A percentile compares a stretch with the other conserved stretches of the same genome.
Evolutionary conservation across 2,113 vertebrate species (phyloP).

Genomic region (Neotoma lepida): DNA sequence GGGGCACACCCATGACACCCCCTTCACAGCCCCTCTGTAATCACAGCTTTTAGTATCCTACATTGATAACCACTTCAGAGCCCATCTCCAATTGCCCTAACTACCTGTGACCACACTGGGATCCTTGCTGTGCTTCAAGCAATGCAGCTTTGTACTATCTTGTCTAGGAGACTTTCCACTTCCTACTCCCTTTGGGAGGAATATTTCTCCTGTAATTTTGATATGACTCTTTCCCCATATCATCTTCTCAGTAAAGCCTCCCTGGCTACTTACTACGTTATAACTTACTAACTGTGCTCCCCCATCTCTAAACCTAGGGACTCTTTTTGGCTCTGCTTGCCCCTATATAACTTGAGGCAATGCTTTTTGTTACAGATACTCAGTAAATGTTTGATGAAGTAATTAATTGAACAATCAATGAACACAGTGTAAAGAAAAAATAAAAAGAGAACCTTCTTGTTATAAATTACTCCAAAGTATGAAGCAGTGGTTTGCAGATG

Average conservation of each 20-base stretch:
- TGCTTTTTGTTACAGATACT: slow-evolving; percentile 1
- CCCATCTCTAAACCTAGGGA: background rate
- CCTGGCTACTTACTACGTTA: background rate
- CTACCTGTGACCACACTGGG: background rate
- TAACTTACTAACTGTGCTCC: background rate
- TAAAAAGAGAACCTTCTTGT: background rate
- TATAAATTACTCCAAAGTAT: background rate
- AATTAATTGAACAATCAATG: background rate
- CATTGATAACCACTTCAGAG: background rate
- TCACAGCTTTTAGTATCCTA: background rate
- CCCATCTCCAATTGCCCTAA: background rate
- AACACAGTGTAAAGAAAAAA: background rate
- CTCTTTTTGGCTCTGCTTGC: background rate
- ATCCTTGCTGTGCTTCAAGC: background rate
- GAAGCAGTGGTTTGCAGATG: background rate
- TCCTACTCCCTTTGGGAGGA: background rate
- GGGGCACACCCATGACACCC: background rate
- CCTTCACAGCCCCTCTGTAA: background rate
- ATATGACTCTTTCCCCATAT: background rate
- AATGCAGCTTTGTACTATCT: background rate
- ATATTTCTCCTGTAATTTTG: background rate
- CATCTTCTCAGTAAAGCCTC: background rate
- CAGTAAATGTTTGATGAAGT: background rate
- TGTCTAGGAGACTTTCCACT: background rate
- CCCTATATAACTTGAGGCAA: background rate